Evolutionary conservation across 2,888 invertebrate genomes (phyloP).

Genomic region (Erannis defoliaria): DNA sequence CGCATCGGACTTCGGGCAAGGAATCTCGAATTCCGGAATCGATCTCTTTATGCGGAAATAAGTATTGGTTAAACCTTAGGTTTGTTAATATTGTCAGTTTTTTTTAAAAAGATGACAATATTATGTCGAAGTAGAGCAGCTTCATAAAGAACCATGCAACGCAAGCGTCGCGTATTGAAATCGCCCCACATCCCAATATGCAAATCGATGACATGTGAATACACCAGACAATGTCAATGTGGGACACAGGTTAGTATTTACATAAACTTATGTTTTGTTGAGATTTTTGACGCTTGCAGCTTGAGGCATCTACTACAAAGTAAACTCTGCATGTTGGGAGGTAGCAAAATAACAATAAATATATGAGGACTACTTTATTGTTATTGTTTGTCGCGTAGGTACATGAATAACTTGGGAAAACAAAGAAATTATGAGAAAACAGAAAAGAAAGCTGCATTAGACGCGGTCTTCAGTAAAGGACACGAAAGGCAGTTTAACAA

Average conservation of each 20-base stretch:
- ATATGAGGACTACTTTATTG: constrained; percentile 1
- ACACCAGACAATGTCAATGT: constrained; percentile 74
- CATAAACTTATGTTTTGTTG: constrained; percentile 60
- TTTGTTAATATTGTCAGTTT: no score
- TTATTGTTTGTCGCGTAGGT: not conserved
- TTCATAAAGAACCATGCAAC: constrained; percentile 5
- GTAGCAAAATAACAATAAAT: constrained; percentile 3
- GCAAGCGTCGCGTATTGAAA: constrained; percentile 62
- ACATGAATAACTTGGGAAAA: constrained; percentile 16
- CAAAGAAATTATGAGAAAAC: constrained; percentile 30
- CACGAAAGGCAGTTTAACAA: constrained; percentile 26
- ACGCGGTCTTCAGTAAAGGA: constrained; percentile 28
- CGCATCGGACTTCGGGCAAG: no score
- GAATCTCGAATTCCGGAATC: no score
- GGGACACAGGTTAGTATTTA: constrained; percentile 68
- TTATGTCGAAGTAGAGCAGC: not conserved
- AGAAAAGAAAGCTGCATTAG: constrained; percentile 32
- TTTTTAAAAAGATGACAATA: not conserved
- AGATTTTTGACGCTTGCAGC: constrained; percentile 62
- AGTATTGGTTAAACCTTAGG: no score
- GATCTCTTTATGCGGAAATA: no score
- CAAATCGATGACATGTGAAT: constrained; percentile 75
- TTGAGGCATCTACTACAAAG: constrained; percentile 49
- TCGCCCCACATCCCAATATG: constrained; percentile 81
- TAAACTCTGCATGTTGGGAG: constrained; percentile 15